Base-by-base conservation (phyloP, 2,797 vertebrate genomes). In the Neosilurus hyrtlii region DNA sequence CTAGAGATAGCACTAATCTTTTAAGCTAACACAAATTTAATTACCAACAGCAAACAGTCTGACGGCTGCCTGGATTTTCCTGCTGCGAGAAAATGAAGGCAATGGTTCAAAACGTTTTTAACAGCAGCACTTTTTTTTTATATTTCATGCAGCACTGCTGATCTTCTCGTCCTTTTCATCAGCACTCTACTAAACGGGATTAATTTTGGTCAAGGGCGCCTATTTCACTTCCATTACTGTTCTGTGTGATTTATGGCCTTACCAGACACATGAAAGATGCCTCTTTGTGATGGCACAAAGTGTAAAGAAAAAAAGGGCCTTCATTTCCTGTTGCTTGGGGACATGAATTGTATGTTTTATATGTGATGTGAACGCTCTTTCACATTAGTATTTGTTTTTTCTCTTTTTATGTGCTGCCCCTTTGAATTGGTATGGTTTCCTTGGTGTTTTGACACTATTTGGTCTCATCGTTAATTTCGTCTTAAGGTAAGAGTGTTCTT, bases 1-100 rank as follows among this genome's bases (percentile, higher is more conserved):
- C 87, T 79, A 87, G 87, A 93, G 92, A 92, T 88, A 70, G 85
- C 83, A 88, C 79, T 94, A 94, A 94, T 93, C 91, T 90, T 89
- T 92, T 91, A 92, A 94, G 87, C 87, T 89, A 86, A 91, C 91
- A 86, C 86, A 86, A 91, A 92, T 92, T 89, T 90, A 92, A 91
- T 90, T 90, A 89, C 81, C 18, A 76, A 89, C 86, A 83, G 92
- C 87, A 93, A 93, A 94, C 91, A 89, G 11, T 88, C 90, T 87
- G 68, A 79, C 22, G 67, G 80, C 84, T 68, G 72, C 77, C 4
- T 66, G 84, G 88, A 89, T 91, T 90, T 88, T 84, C 74, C 88
- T 72, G 74, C 82, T 62, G 65, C 66, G 63, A 87, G 85, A 86
- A 86, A 83, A 56, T 59, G 79, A 81, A 62, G 9, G 79, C 66